These are phyloP conservation scores for Hystrix brachyura DNA, from an alignment of 2,113 vertebrate genomes.

Conservation along the genomic window DNA sequence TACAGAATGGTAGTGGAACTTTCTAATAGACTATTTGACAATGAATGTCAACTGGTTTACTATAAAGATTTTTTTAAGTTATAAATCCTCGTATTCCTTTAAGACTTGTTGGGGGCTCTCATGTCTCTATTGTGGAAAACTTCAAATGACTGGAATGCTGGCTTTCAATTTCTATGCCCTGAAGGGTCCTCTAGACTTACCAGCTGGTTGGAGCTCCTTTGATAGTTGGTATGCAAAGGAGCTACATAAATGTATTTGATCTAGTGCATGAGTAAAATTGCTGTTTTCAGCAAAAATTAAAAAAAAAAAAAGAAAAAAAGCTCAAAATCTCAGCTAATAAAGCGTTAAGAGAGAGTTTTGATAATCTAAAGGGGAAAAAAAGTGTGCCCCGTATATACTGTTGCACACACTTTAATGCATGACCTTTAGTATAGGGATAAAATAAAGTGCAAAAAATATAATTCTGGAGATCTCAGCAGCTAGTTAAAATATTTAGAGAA, in stretches of 20 bases:
- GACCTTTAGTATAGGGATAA: constrained; percentile 73
- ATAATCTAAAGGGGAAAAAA: constrained; percentile 56
- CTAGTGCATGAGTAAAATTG: constrained; percentile 52
- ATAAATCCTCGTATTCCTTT: constrained; percentile 54
- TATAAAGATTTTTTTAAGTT: not conserved
- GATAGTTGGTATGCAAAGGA: constrained; percentile 38
- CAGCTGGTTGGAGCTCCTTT: constrained; percentile 25
- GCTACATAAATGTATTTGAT: constrained; percentile 22
- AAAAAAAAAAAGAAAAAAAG: not conserved
- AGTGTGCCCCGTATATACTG: constrained; percentile 46
- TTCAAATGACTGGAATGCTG: constrained; percentile 66
- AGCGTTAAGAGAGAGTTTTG: constrained; percentile 47
- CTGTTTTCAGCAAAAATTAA: constrained; percentile 61
- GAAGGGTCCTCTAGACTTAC: constrained; percentile 51
- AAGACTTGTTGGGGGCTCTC: constrained; percentile 33
- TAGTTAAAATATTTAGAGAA: constrained; percentile 75
- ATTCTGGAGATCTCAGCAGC: constrained; percentile 66
- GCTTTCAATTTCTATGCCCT: constrained; percentile 61
- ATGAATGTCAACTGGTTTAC: constrained; percentile 66
- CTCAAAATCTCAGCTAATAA: constrained; percentile 68
- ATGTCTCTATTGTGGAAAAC: constrained; percentile 45
- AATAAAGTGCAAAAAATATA: constrained; percentile 65
- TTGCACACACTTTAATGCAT: constrained; percentile 73
- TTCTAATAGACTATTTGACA: constrained; percentile 71
- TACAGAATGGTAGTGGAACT: constrained; percentile 65